phyloP scores from a whole-genome alignment of 2,888 invertebrate species.

The Microchrysa polita region DNA sequence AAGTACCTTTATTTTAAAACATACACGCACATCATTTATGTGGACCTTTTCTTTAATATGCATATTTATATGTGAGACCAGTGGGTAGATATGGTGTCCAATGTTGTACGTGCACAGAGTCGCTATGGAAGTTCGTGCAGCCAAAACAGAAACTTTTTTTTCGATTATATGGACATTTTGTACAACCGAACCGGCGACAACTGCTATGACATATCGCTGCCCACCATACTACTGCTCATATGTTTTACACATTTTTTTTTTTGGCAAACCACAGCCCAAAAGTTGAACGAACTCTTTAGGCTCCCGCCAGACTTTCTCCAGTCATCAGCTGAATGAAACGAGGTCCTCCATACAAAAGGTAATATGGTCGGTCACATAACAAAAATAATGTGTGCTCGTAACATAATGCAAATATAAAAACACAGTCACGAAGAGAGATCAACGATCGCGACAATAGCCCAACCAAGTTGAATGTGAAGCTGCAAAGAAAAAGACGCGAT shows the following conservation, averaged over 20 bases:
- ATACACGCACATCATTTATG: constrained; percentile 22
- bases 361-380: constrained; percentile 41
- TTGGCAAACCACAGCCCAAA: constrained; percentile 51
- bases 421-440: constrained; percentile 46
- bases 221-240: constrained; percentile 16
- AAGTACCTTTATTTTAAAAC: constrained; percentile 19
- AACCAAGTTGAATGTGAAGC: neutral
- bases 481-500: no score
- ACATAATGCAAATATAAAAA: constrained; percentile 47
- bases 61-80: constrained; percentile 1
- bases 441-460: constrained; percentile 41
- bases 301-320: constrained; percentile 54
- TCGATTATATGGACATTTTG: constrained; percentile 49
- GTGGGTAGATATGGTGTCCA: neutral
- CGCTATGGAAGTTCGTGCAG: neutral
- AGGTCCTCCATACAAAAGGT: constrained; percentile 51
- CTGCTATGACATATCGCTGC: neutral
- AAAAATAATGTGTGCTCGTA: constrained; percentile 40
- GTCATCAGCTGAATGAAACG: constrained; percentile 53
- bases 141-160: constrained; percentile 49
- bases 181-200: constrained; percentile 44
- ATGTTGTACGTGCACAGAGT: constrained; percentile 8
- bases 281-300: constrained; percentile 53
- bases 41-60: constrained; percentile 16
- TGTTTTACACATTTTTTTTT: constrained; percentile 43